phyloP scores from a whole-genome alignment of 35 echinoderm and acorn worm genomes.

The Heliocidaris tuberculata region DNA sequence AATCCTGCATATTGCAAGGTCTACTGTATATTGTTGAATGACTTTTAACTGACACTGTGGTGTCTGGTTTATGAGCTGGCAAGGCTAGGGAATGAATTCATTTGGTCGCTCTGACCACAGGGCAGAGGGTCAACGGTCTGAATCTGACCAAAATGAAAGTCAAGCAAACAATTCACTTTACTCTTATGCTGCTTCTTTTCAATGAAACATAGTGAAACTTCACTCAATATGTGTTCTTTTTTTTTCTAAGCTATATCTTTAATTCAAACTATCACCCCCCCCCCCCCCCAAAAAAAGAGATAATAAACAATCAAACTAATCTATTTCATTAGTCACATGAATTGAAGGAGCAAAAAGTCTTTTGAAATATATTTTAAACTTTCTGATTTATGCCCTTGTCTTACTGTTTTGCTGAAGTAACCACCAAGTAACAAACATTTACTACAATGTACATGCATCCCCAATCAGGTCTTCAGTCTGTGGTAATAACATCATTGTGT shows the following conservation, averaged over 20 bases:
- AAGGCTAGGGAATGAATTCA: neutral
- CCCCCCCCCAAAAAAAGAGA: too few species aligned
- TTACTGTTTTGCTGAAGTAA: neutral
- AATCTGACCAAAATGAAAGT: neutral
- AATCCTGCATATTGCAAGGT: neutral
- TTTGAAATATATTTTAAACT: too few species aligned
- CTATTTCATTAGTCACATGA: too few species aligned
- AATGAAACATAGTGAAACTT: neutral
- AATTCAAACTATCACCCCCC: too few species aligned
- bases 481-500: neutral
- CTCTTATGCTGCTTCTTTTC: neutral
- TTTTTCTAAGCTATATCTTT: too few species aligned
- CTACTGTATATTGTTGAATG: neutral
- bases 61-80: neutral
- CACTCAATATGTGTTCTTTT: neutral
- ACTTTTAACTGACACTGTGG: neutral
- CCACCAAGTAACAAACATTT: neutral
- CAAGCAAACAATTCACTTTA: neutral
- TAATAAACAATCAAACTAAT: too few species aligned
- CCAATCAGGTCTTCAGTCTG: neutral
- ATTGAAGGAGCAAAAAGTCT: too few species aligned
- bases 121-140: neutral
- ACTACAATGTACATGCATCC: neutral
- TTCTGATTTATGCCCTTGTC: neutral
- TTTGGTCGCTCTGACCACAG: neutral